Evolutionary conservation across 2,113 vertebrate species (phyloP).

Genomic region (Psophia crepitans): DNA sequence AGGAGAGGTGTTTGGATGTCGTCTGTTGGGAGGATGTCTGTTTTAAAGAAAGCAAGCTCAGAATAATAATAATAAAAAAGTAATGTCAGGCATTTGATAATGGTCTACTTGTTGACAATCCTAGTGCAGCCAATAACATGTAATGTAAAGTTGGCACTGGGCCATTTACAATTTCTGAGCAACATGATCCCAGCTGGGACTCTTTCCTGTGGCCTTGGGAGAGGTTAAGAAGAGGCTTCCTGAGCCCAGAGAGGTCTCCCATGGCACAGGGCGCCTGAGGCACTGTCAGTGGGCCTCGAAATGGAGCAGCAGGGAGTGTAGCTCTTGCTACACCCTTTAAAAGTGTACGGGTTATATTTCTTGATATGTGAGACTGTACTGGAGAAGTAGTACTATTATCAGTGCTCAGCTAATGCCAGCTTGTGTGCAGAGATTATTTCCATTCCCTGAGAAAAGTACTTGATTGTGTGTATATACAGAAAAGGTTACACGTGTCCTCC

Average conservation of each 20-base stretch:
- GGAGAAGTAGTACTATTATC: neutral
- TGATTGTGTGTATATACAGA: neutral
- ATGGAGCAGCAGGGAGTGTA: fast-evolving
- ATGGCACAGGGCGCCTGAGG: neutral
- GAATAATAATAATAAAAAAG: neutral
- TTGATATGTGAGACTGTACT: neutral
- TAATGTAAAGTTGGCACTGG: neutral
- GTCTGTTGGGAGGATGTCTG: neutral
- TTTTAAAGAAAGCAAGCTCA: neutral
- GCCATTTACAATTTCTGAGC: neutral
- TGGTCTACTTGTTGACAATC: neutral
- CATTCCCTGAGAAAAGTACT: neutral
- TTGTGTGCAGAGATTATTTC: neutral
- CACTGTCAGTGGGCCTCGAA: neutral
- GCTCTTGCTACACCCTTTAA: neutral
- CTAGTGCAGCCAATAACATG: fast-evolving
- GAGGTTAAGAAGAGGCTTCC: too few relatives aligned
- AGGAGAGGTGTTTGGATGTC: neutral
- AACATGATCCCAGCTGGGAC: neutral
- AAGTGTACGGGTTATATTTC: neutral
- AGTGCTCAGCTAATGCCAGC: neutral
- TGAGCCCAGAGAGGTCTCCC: neutral
- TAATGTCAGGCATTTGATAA: neutral
- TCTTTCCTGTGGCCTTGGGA: neutral
- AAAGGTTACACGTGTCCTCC: neutral